A percentile compares a stretch with the other conserved stretches of the same genome.
phyloP scores from a whole-genome alignment of 2,888 invertebrate genomes.

The Acleris literana region DNA sequence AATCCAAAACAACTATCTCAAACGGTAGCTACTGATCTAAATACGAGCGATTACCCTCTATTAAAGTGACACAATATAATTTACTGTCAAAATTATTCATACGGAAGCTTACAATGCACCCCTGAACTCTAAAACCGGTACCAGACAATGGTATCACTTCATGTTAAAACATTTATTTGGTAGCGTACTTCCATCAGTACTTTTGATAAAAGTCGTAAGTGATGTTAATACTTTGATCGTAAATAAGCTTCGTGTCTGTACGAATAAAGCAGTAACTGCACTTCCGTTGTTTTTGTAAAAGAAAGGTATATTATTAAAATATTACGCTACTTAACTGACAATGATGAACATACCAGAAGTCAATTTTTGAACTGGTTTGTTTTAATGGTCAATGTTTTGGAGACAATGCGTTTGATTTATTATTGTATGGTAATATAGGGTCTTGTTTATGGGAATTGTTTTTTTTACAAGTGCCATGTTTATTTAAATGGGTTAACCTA shows the following conservation, averaged over 20 bases:
- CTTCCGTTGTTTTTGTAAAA: conserved; percentile 17
- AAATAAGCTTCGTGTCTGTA: conserved; percentile 1
- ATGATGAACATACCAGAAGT: conserved; percentile 60
- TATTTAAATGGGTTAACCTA: conserved; percentile 14
- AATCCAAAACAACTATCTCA: conserved; percentile 22
- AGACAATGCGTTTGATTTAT: conserved; percentile 57
- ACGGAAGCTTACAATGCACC: conserved; percentile 39
- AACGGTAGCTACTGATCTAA: conserved; percentile 31
- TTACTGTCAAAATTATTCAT: conserved; percentile 43
- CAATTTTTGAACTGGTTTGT: conserved; percentile 54
- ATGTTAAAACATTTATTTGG: conserved; percentile 36
- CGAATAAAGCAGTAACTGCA: conserved; percentile 13
- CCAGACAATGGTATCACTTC: conserved; percentile 39
- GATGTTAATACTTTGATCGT: neutral
- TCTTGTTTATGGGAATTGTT: conserved; percentile 37
- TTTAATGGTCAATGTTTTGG: conserved; percentile 43
- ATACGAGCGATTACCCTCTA: conserved; percentile 40
- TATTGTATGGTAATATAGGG: conserved; percentile 36
- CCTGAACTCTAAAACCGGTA: conserved; percentile 43
- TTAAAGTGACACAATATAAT: conserved; percentile 41
- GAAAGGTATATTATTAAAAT: conserved; percentile 60
- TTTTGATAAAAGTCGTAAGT: conserved; percentile 9
- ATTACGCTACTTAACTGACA: conserved; percentile 63
- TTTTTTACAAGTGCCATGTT: conserved; percentile 30
- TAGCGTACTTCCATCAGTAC: conserved; percentile 27